Evolutionary conservation across 2,797 vertebrate species (phyloP).

Genomic region (Gymnothorax javanicus): DNA sequence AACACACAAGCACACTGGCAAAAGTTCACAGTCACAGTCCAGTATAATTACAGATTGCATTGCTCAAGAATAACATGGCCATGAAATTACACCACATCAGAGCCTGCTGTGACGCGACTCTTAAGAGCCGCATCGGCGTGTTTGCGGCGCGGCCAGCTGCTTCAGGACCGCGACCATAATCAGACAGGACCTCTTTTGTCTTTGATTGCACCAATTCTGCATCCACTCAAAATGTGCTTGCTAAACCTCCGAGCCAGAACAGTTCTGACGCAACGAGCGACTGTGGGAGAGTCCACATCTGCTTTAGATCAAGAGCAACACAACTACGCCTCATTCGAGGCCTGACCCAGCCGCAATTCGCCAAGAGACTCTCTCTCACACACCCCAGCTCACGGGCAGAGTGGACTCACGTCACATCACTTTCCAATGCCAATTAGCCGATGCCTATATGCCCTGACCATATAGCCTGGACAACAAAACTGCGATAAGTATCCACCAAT

Average conservation of each 20-base stretch:
- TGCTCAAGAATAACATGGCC: not conserved
- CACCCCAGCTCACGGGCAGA: not conserved
- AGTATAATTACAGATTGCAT: conserved; percentile 16
- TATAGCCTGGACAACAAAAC: not conserved
- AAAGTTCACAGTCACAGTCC: conserved; percentile 1
- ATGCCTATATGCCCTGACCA: not conserved
- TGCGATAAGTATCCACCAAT: not conserved
- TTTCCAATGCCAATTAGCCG: not conserved
- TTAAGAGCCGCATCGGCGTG: not conserved
- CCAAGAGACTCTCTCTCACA: conserved; percentile 33
- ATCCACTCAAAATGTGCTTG: conserved; percentile 64
- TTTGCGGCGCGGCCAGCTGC: not conserved
- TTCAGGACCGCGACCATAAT: not conserved
- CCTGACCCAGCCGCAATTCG: conserved; percentile 38
- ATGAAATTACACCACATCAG: conserved; percentile 12
- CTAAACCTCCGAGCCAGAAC: conserved; percentile 62
- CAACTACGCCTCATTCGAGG: conserved; percentile 47
- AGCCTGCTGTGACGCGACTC: not conserved
- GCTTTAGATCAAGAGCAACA: conserved; percentile 66
- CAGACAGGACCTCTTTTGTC: conserved; percentile 48
- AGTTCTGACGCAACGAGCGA: conserved; percentile 55
- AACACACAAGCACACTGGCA: not conserved
- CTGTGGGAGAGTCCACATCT: conserved; percentile 55
- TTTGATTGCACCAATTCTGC: conserved; percentile 58
- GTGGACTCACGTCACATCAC: not conserved